These are phyloP conservation scores for Botia almorhae DNA, from an alignment of 2,797 vertebrate genomes.

Conservation along the genomic window DNA sequence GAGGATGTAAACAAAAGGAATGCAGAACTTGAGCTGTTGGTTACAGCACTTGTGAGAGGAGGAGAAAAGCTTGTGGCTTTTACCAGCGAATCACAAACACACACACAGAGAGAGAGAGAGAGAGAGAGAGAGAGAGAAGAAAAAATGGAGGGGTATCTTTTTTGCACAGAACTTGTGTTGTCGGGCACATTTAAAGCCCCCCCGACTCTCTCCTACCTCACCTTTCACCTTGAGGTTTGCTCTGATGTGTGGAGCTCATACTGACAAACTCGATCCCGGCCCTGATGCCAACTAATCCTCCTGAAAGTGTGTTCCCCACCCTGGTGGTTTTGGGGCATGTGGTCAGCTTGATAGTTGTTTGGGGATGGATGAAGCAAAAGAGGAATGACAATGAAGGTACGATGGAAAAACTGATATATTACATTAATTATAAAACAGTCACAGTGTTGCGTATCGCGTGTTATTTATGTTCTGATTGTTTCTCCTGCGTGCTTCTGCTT, in stretches of 20 bases:
- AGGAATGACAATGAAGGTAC: slow-evolving; percentile 75
- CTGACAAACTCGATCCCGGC: slow-evolving; percentile 66
- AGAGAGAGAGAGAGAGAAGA: slow-evolving; percentile 50
- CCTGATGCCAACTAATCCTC: slow-evolving; percentile 77
- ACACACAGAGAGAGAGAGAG: no score
- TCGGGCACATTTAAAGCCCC: slow-evolving; percentile 67
- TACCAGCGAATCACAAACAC: no score
- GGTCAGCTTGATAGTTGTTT: slow-evolving; percentile 80
- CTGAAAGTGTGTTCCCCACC: slow-evolving; percentile 82
- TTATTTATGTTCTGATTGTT: slow-evolving; percentile 32
- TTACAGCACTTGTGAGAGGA: slow-evolving; percentile 37
- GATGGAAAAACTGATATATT: slow-evolving; percentile 31
- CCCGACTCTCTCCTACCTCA: slow-evolving; percentile 62
- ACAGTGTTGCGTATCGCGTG: background rate
- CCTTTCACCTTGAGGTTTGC: slow-evolving; percentile 51
- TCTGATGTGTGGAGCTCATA: slow-evolving; percentile 52
- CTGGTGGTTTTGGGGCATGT: slow-evolving; percentile 86
- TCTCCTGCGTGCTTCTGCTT: slow-evolving; percentile 35
- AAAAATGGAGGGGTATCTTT: slow-evolving; percentile 60
- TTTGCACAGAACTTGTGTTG: slow-evolving; percentile 50
- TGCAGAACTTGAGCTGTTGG: slow-evolving; percentile 29
- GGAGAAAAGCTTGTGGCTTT: slow-evolving; percentile 53
- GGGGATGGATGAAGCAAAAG: slow-evolving; percentile 80
- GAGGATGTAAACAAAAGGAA: slow-evolving; percentile 25
- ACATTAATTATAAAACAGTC: background rate